Conservation (phyloP, 2,888 invertebrate species). For the Gibbula magus region DNA sequence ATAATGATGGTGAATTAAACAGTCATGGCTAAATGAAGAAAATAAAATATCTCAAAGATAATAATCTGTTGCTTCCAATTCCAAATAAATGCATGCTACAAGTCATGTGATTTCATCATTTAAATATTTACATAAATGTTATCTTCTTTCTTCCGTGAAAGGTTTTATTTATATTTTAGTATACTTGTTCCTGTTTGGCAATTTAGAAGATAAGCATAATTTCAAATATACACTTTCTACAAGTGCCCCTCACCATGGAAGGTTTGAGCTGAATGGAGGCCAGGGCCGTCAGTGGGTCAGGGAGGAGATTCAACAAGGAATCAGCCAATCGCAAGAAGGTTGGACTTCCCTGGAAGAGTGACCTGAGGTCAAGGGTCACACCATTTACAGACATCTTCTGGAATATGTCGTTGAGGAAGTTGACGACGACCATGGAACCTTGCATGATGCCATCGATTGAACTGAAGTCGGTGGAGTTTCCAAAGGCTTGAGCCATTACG, state of each 20-base stretch:
- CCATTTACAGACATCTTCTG: slow-evolving; percentile 31
- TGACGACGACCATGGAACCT: slow-evolving; percentile 27
- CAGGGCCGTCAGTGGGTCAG: slow-evolving; percentile 40
- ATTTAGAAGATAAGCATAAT: too few species aligned
- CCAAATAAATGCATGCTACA: too few species aligned
- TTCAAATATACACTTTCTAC: not conserved
- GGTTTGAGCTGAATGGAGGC: slow-evolving; percentile 37
- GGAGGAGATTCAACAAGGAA: slow-evolving; percentile 32
- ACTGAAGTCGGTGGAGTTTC: not conserved
- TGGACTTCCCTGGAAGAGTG: slow-evolving; percentile 41
- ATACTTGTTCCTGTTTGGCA: too few species aligned
- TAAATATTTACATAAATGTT: too few species aligned
- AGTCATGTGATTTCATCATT: too few species aligned
- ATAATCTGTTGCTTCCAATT: too few species aligned
- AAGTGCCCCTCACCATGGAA: slow-evolving; percentile 39
- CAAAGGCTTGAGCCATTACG: slow-evolving; percentile 22
- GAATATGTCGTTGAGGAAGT: slow-evolving; percentile 40
- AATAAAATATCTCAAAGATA: too few species aligned
- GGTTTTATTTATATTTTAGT: too few species aligned
- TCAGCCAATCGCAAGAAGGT: slow-evolving; percentile 36
- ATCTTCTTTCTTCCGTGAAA: too few species aligned
- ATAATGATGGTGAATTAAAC: too few species aligned
- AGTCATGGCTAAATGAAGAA: too few species aligned
- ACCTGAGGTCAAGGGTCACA: slow-evolving; percentile 42
- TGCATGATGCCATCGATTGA: slow-evolving; percentile 22